A percentile compares a stretch with the other conserved stretches of the same genome.
Conservation (phyloP, 1,140 invertebrate species). For the Apolygus lucorum region DNA sequence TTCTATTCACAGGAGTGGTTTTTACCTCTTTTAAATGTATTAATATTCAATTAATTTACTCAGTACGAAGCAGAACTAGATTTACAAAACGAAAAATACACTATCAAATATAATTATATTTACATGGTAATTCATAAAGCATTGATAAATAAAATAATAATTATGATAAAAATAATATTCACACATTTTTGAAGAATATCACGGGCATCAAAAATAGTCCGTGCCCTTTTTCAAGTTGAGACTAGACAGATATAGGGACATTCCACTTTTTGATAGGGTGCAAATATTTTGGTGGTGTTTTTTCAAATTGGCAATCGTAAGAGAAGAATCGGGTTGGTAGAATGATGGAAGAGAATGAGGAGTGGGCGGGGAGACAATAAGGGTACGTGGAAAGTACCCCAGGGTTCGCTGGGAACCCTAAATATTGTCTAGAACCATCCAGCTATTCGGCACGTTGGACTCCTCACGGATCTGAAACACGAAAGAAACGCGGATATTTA, state of each 20-base stretch:
- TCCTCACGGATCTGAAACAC: conserved; percentile 23
- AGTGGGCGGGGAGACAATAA: neutral
- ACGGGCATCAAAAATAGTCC: neutral
- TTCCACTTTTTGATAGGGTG: neutral
- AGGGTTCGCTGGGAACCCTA: conserved; percentile 10
- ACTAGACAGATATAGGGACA: conserved; percentile 4
- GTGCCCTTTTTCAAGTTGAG: conserved; percentile 5
- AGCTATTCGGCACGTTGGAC: conserved; percentile 24
- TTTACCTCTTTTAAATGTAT: neutral
- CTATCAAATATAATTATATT: conserved; percentile 1
- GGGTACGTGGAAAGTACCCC: neutral
- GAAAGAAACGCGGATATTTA: neutral
- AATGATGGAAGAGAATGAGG: neutral
- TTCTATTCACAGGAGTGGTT: conserved; percentile 2
- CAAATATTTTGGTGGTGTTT: neutral
- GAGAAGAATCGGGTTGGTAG: neutral
- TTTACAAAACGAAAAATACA: neutral
- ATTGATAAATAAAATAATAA: conserved; percentile 7
- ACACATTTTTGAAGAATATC: conserved; percentile 4
- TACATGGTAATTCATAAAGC: conserved; percentile 13
- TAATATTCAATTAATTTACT: conserved; percentile 11
- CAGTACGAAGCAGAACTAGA: conserved; percentile 11
- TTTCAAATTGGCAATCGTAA: neutral
- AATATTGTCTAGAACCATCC: conserved; percentile 13
- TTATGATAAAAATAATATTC: neutral